Conservation (phyloP, 1,140 invertebrate genomes). For the Caenorhabditis remanei region DNA sequence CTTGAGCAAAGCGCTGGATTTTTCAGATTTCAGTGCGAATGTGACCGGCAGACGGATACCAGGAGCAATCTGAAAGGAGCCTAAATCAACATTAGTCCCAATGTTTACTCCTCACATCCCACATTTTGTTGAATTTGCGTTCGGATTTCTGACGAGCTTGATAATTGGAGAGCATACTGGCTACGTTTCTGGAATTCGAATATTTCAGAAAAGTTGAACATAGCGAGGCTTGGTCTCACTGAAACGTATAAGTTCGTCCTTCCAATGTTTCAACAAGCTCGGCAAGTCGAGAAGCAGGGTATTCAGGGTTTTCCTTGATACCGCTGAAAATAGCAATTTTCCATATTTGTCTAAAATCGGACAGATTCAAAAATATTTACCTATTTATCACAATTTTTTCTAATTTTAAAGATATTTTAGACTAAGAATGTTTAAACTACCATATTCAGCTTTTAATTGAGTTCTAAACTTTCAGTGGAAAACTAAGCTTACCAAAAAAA, state of each 20-base stretch:
- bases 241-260: conserved; percentile 15
- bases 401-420: too few species aligned
- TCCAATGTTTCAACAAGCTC: background rate
- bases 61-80: conserved; percentile 24
- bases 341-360: too few species aligned
- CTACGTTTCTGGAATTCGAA: conserved; percentile 1
- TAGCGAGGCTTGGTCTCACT: background rate
- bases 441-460: too few species aligned
- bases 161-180: background rate
- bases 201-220: background rate
- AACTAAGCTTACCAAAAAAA: too few species aligned
- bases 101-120: background rate
- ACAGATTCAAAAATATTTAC: too few species aligned
- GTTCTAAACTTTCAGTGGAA: too few species aligned
- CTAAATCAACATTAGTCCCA: background rate
- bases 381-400: too few species aligned
- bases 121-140: conserved; percentile 51
- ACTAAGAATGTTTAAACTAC: too few species aligned
- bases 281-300: background rate
- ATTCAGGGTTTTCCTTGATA: conserved; percentile 14
- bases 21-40: conserved; percentile 22
- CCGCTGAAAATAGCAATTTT: background rate
- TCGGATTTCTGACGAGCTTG: conserved; percentile 42
- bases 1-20: conserved; percentile 1
- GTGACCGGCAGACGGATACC: conserved; percentile 14